Evolutionary conservation across 2,113 vertebrate species (phyloP).

Genomic region (Suncus etruscus): DNA sequence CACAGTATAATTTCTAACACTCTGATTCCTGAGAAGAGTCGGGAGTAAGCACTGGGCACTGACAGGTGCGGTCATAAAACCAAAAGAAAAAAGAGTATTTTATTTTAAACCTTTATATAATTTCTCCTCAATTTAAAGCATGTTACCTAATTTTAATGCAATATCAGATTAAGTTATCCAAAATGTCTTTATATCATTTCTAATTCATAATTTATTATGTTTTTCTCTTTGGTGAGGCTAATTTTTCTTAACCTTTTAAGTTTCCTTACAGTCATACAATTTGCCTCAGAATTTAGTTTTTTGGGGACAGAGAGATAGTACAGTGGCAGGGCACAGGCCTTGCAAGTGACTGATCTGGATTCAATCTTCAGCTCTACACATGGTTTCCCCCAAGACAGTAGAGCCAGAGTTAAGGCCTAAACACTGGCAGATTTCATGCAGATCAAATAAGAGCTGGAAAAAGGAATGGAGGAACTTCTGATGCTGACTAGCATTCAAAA

Average conservation of each 20-base stretch:
- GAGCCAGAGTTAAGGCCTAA: neutral
- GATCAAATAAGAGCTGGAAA: constrained; percentile 10
- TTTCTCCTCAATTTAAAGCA: constrained; percentile 37
- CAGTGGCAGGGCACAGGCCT: no score
- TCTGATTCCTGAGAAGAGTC: no score
- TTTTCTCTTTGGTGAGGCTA: constrained; percentile 7
- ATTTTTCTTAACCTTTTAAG: constrained; percentile 42
- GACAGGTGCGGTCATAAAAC: no score
- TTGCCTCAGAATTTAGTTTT: constrained; percentile 31
- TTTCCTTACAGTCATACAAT: constrained; percentile 46
- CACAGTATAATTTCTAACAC: no score
- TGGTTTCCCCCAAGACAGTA: neutral
- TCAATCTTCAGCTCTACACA: no score
- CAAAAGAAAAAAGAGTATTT: no score
- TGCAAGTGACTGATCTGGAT: no score
- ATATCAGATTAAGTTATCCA: constrained; percentile 13
- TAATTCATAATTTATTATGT: neutral
- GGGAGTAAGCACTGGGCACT: no score
- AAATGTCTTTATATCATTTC: constrained; percentile 18
- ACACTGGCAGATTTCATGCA: neutral
- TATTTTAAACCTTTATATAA: constrained; percentile 13
- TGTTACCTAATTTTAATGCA: neutral
- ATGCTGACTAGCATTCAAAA: constrained; percentile 4
- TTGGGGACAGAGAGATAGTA: neutral
- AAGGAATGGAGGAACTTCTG: constrained; percentile 42